phyloP scores from a whole-genome alignment of 2,113 vertebrate species.

The Sialia sialis region DNA sequence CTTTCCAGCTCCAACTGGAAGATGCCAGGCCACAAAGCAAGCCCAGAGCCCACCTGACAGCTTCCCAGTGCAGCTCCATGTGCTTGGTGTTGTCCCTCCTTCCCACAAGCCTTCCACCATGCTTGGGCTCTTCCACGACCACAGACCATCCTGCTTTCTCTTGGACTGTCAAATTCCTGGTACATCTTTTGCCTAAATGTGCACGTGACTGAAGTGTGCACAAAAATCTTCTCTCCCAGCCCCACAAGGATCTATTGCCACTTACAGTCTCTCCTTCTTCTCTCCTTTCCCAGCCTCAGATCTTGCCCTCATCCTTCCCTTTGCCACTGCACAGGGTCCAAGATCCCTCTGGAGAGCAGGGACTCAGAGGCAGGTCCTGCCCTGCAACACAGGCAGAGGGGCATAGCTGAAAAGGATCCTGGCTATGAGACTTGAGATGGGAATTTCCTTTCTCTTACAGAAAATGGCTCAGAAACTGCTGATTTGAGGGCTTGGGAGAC shows the following conservation, averaged over 20 bases:
- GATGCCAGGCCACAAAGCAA: background rate
- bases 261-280: background rate
- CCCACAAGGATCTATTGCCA: fast-evolving
- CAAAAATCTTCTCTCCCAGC: background rate
- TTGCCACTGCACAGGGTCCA: background rate
- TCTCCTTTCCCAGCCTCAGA: background rate
- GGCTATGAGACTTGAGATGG: background rate
- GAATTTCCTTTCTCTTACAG: background rate
- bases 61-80: fast-evolving
- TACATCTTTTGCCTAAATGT: background rate
- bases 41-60: background rate
- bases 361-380: background rate
- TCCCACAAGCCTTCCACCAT: background rate
- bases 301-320: background rate
- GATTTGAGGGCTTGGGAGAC: background rate
- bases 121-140: background rate
- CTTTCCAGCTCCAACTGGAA: background rate
- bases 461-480: background rate
- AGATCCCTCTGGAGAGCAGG: background rate
- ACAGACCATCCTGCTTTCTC: background rate
- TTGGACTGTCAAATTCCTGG: background rate
- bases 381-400: background rate
- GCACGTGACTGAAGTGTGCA: fast-evolving
- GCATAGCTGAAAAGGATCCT: background rate
- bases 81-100: background rate